A percentile compares a stretch with the other conserved stretches of the same genome.
Conservation (phyloP, 2,113 vertebrate genomes). For the Gavialis gangeticus region DNA sequence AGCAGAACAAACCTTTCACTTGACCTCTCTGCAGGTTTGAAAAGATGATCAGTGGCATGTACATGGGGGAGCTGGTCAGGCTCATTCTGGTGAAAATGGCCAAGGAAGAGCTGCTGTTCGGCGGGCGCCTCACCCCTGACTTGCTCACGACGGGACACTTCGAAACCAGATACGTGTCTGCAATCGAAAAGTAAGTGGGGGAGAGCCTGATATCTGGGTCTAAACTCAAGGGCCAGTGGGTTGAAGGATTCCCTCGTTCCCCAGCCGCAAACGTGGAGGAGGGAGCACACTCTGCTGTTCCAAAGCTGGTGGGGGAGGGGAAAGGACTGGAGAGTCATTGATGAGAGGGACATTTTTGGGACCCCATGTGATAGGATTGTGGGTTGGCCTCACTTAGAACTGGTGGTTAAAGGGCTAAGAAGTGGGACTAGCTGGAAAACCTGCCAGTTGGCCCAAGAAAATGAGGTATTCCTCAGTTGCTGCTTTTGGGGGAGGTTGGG, state of each 20-base stretch:
- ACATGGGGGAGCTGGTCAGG: slow-evolving; percentile 96
- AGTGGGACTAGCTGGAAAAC: too few relatives aligned
- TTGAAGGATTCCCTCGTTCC: too few relatives aligned
- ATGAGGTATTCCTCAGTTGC: too few relatives aligned
- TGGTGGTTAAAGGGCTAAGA: background rate
- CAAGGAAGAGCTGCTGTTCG: slow-evolving; percentile 89
- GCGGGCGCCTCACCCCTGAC: slow-evolving; percentile 84
- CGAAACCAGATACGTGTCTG: slow-evolving; percentile 88
- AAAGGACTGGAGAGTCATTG: background rate
- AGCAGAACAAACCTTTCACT: background rate
- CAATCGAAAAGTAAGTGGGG: slow-evolving; percentile 87
- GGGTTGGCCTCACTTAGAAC: background rate
- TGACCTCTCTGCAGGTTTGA: slow-evolving; percentile 85
- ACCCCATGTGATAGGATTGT: background rate
- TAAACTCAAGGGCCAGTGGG: background rate
- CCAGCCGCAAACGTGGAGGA: background rate
- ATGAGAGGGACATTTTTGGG: background rate
- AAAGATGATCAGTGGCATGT: slow-evolving; percentile 99
- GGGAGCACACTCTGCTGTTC: background rate
- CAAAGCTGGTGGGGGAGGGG: background rate
- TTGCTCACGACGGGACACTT: slow-evolving; percentile 89
- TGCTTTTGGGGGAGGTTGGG: too few relatives aligned
- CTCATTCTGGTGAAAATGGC: slow-evolving; percentile 96
- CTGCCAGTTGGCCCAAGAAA: too few relatives aligned
- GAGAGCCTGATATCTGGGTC: accelerated